These are phyloP conservation scores for Onychomys leucogaster DNA, from an alignment of 2,797 vertebrate species.

Conservation along the genomic window DNA sequence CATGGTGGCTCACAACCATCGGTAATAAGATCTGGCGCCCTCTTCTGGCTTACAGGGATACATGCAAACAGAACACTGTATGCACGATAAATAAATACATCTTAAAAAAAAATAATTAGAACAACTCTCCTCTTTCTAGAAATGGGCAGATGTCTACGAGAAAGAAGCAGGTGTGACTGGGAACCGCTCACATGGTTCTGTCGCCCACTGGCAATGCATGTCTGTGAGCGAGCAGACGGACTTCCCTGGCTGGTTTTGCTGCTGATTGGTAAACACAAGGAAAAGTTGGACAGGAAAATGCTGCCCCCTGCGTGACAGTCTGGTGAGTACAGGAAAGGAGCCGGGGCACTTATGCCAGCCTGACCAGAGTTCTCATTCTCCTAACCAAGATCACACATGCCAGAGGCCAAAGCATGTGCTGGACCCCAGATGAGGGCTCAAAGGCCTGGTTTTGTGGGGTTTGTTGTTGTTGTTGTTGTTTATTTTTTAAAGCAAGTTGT, in stretches of 20 bases:
- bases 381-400: background rate
- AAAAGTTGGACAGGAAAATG: background rate
- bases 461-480: too few relatives aligned
- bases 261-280: background rate
- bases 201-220: background rate
- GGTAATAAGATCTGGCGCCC: too few relatives aligned
- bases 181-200: background rate
- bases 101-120: slow-evolving; percentile 66
- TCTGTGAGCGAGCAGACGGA: background rate
- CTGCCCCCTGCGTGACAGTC: background rate
- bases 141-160: slow-evolving; percentile 27
- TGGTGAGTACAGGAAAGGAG: slow-evolving; percentile 11
- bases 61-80: too few relatives aligned
- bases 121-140: slow-evolving; percentile 40
- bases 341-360: background rate
- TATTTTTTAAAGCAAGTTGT: background rate
- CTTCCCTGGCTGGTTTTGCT: background rate
- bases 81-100: too few relatives aligned
- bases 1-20: too few relatives aligned
- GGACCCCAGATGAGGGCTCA: background rate
- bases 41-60: too few relatives aligned
- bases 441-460: too few relatives aligned
- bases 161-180: slow-evolving; percentile 24
- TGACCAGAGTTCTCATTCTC: background rate
- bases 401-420: background rate